Base-by-base conservation (phyloP, 2,888 invertebrate species). In the Danaus chrysippus region DNA sequence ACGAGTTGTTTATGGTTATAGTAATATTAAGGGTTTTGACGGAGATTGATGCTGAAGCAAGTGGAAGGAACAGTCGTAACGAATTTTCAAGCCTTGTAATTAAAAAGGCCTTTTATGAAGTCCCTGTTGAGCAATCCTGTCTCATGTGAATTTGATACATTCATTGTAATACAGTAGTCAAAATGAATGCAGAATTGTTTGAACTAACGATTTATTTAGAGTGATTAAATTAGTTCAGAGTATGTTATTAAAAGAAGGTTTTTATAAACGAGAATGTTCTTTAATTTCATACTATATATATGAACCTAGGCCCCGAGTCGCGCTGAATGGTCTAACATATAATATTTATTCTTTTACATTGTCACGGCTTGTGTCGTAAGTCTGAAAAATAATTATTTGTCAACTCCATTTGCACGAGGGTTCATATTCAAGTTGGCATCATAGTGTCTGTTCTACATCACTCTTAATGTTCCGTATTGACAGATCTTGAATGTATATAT, bases 71-170 rank as follows among this genome's bases (percentile, higher is more conserved):
- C 42, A n/a, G 52, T 54, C 34, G 59, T 49, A 52, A 56, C 59
- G 59, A 53, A 63, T 59, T 56, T 59, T 54, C 55, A 42, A 15
- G 17, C 17, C 44, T 42, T 59, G 56, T 59, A 59, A 59, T 63
- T 59, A 59, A 63, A 34, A 59, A 53, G 10, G n/a, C 17, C 55
- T 41, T 63, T 59, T 56, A 63, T 63, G 44, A 52, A 59, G 42
- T 10, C 17, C 17, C 11, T 49, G 1, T 49, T 5, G 6, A 34
- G 23, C 23, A 34, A 34, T 34, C 23, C 6, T 8, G 23, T 34
- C 23, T 34, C 23, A 49, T 49, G n/a, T 17, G n/a, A 53, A 53
- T 53, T 53, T 34, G 42, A 53, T 53, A 53, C 23, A 53, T 53
- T 17, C 58, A 42, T 52, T n/a, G 52, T 11, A 8, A 46, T n/a